phyloP scores from a whole-genome alignment of 1,140 invertebrate species.

The Choristoneura fumiferana region DNA sequence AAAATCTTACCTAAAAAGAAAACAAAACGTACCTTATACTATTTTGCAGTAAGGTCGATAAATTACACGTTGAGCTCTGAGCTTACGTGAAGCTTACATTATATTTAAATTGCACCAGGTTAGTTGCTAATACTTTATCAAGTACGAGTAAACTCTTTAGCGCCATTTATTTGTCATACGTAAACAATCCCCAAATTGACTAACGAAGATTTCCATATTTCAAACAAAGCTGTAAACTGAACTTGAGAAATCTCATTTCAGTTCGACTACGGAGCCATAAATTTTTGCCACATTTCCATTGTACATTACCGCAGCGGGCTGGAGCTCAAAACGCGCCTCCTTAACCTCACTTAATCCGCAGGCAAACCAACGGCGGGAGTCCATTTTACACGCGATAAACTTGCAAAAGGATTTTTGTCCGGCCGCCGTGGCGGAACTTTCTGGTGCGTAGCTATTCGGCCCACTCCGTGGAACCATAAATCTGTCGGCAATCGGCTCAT shows the following conservation, averaged over 20 bases:
- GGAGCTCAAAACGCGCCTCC: conserved; percentile 25
- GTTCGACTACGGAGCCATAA: conserved; percentile 4
- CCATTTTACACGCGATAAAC: conserved; percentile 50
- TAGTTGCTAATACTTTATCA: neutral
- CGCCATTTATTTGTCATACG: neutral
- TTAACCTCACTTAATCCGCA: conserved; percentile 34
- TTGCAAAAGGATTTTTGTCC: conserved; percentile 36
- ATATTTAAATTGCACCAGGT: too few relatives aligned
- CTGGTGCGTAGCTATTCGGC: conserved; percentile 2
- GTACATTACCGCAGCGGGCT: conserved; percentile 22
- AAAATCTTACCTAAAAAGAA: neutral
- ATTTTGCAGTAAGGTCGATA: too few relatives aligned
- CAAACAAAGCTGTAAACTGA: conserved; percentile 9
- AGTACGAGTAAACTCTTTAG: neutral
- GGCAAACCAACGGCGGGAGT: conserved; percentile 32
- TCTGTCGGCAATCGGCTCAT: conserved; percentile 31
- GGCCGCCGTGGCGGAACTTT: conserved; percentile 28
- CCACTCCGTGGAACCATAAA: conserved; percentile 32
- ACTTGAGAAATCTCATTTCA: conserved; percentile 14
- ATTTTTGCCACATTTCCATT: conserved; percentile 19
- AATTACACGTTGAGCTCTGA: neutral
- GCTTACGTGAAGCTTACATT: too few relatives aligned
- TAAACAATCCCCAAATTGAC: conserved; percentile 2
- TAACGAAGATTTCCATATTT: conserved; percentile 11
- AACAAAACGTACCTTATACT: too few relatives aligned